Percentiles rank a stretch among this genome's conserved stretches.
Evolutionary conservation across 2,888 invertebrate genomes (phyloP).

Genomic region (Conchocele bisecta): DNA sequence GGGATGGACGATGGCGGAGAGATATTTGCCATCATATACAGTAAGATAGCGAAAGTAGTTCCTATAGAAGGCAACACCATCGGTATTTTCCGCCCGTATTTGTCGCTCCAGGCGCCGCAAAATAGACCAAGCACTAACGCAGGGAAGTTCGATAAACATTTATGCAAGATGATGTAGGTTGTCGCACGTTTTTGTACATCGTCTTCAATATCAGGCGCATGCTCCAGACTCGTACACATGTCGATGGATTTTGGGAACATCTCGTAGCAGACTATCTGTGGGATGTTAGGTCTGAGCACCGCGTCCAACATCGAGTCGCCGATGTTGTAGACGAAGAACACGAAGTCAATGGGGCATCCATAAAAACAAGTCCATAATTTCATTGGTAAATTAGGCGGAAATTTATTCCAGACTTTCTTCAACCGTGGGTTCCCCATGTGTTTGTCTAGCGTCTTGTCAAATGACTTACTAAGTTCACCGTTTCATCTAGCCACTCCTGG

Average conservation of each 20-base stretch:
- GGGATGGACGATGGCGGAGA: conserved; percentile 57
- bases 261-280: conserved; percentile 71
- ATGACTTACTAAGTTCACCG: too few relatives aligned
- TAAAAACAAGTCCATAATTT: conserved; percentile 59
- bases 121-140: conserved; percentile 78
- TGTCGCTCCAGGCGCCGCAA: conserved; percentile 81
- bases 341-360: conserved; percentile 70
- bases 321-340: conserved; percentile 79
- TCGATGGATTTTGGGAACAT: conserved; percentile 55
- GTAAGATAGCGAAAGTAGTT: conserved; percentile 73
- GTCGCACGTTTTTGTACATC: conserved; percentile 73
- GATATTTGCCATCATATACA: conserved; percentile 72
- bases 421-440: not conserved
- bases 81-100: conserved; percentile 76
- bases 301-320: conserved; percentile 81
- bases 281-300: conserved; percentile 76
- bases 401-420: conserved; percentile 7
- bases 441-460: too few relatives aligned
- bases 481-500: too few relatives aligned
- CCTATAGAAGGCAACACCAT: conserved; percentile 78
- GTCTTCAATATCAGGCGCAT: conserved; percentile 66
- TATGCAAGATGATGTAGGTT: conserved; percentile 75
- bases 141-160: conserved; percentile 77
- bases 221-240: conserved; percentile 61
- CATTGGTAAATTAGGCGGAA: conserved; percentile 27